phyloP scores from a whole-genome alignment of 2,888 invertebrate genomes.

The Nymphalis urticae region DNA sequence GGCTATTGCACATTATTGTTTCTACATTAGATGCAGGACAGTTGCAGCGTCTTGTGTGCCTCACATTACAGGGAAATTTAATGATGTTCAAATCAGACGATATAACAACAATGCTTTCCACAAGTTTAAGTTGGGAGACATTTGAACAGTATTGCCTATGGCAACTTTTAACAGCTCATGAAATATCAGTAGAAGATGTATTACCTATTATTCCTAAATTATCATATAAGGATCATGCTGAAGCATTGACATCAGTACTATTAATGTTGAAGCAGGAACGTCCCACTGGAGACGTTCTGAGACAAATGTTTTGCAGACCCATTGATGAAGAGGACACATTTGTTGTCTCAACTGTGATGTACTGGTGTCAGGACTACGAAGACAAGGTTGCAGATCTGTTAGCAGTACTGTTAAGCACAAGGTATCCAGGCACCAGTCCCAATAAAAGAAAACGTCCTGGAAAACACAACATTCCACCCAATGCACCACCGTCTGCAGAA shows the following conservation, averaged over 20 bases:
- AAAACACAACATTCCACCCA: constrained; percentile 85
- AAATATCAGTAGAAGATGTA: constrained; percentile 95
- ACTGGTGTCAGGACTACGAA: constrained; percentile 96
- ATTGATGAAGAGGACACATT: constrained; percentile 91
- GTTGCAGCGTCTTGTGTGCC: constrained; percentile 94
- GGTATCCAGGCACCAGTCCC: constrained; percentile 93
- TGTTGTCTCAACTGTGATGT: constrained; percentile 94
- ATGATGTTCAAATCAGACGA: constrained; percentile 91
- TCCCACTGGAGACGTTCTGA: constrained; percentile 92
- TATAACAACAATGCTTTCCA: constrained; percentile 87
- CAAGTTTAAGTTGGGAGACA: constrained; percentile 97
- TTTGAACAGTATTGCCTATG: constrained; percentile 98
- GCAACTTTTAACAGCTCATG: constrained; percentile 97
- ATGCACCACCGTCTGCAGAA: constrained; percentile 89
- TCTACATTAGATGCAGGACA: constrained; percentile 94
- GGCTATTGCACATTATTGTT: constrained; percentile 93
- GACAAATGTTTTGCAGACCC: constrained; percentile 90
- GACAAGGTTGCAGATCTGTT: constrained; percentile 92
- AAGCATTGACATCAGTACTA: constrained; percentile 94
- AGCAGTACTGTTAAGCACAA: constrained; percentile 88
- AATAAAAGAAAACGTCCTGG: constrained; percentile 93
- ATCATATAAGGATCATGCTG: constrained; percentile 92
- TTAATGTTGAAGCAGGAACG: constrained; percentile 95
- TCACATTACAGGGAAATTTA: constrained; percentile 93
- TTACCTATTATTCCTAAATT: constrained; percentile 88